These are phyloP conservation scores for Syritta pipiens DNA, from an alignment of 2,888 invertebrate species.

Conservation along the genomic window DNA sequence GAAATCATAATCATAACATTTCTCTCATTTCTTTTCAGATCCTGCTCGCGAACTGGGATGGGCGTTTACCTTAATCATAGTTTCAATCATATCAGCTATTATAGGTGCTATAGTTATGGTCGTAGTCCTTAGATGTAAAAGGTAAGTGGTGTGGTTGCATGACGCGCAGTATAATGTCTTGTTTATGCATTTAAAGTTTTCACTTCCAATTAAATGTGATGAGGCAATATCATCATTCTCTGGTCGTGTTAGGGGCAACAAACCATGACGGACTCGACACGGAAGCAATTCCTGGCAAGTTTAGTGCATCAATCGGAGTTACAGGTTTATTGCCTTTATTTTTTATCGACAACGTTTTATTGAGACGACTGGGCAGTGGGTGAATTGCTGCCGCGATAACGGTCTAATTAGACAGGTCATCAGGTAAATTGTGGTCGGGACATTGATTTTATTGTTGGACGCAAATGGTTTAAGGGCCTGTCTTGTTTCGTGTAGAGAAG, in stretches of 20 bases:
- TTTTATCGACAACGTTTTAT: constrained; percentile 14
- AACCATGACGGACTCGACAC: constrained; percentile 38
- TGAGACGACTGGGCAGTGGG: neutral
- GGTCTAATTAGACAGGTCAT: neutral
- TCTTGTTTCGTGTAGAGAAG: neutral
- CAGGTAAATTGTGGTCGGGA: neutral
- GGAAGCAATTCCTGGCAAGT: constrained; percentile 30
- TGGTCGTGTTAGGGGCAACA: constrained; percentile 22
- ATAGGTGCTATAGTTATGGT: constrained; percentile 88
- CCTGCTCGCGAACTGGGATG: constrained; percentile 80
- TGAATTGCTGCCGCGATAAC: neutral
- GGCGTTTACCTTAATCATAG: constrained; percentile 86
- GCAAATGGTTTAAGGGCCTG: neutral
- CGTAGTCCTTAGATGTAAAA: constrained; percentile 84
- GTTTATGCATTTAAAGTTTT: constrained; percentile 57
- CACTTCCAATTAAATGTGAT: constrained; percentile 59
- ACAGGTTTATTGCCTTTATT: constrained; percentile 10
- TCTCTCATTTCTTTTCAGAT: constrained; percentile 74
- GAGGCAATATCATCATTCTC: constrained; percentile 40
- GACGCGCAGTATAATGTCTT: constrained; percentile 41
- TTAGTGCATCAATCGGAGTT: constrained; percentile 9
- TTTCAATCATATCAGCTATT: constrained; percentile 85
- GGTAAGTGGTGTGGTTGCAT: constrained; percentile 75
- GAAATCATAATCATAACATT: too few relatives aligned
- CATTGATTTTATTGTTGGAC: neutral